phyloP scores from a whole-genome alignment of 2,888 invertebrate genomes.

The Orthonevra nobilis region DNA sequence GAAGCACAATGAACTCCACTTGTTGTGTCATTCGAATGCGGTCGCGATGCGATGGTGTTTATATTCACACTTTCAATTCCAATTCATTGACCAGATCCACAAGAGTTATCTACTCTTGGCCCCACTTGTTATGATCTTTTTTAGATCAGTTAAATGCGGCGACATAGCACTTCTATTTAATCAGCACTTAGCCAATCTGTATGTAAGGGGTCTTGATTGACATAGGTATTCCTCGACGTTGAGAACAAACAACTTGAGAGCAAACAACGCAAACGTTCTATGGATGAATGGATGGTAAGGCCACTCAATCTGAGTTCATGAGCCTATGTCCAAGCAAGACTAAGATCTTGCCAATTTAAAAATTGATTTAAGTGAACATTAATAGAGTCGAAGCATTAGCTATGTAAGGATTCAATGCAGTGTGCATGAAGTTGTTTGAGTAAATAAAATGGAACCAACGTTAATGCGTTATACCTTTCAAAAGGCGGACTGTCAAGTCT shows the following conservation, averaged over 20 bases:
- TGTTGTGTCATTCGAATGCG: conserved; percentile 18
- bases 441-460: too few species aligned
- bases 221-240: conserved; percentile 17
- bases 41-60: conserved; percentile 7
- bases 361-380: background rate
- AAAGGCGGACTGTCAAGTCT: too few species aligned
- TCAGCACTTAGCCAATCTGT: conserved; percentile 23
- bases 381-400: background rate
- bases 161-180: conserved; percentile 15
- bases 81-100: conserved; percentile 5
- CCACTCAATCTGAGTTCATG: background rate
- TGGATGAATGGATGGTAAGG: conserved; percentile 1
- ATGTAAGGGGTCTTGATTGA: conserved; percentile 24
- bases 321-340: background rate
- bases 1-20: conserved; percentile 41
- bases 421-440: background rate
- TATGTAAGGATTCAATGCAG: conserved; percentile 1
- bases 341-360: background rate
- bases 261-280: conserved; percentile 10
- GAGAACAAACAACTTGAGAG: conserved; percentile 14
- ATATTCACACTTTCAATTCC: background rate
- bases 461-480: too few species aligned
- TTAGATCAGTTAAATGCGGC: conserved; percentile 10
- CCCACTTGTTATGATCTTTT: conserved; percentile 5
- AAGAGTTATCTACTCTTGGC: background rate